These are phyloP conservation scores for Peromyscus attwateri DNA, from an alignment of 2,797 vertebrate species.

Conservation along the genomic window DNA sequence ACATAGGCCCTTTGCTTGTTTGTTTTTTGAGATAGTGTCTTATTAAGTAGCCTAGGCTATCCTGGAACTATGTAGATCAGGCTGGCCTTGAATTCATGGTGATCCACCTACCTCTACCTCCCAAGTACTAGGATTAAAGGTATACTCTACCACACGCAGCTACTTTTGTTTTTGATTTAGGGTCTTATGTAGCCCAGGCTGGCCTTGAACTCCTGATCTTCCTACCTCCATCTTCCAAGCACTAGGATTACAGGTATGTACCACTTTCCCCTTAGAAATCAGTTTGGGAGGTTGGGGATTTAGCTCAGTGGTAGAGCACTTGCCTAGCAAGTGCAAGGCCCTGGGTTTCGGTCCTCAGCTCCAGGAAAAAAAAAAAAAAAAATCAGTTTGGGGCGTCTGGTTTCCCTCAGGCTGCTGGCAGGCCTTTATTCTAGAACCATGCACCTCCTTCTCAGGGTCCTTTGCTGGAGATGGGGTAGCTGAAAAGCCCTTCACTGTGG, in stretches of 20 bases:
- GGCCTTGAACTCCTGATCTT: background rate
- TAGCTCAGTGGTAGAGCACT: no score
- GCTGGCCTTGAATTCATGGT: background rate
- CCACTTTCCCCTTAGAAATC: background rate
- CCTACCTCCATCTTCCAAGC: background rate
- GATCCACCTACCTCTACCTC: background rate
- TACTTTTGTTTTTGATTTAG: background rate
- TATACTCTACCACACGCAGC: background rate
- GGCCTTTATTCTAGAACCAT: background rate
- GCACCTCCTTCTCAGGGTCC: background rate
- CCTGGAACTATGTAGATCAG: background rate
- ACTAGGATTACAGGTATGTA: background rate
- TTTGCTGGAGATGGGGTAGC: background rate
- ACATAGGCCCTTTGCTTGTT: background rate
- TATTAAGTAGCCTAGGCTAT: background rate
- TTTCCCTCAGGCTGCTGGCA: background rate
- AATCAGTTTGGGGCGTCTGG: no score
- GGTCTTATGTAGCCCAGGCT: background rate
- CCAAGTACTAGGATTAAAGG: background rate
- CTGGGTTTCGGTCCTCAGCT: no score
- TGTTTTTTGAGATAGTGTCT: background rate
- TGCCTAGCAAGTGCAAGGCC: no score
- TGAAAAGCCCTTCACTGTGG: rapidly evolving
- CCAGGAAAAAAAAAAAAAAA: no score
- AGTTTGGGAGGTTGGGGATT: no score